Conservation (phyloP, 2,888 invertebrate species). For the Caenorhabditis japonica region DNA sequence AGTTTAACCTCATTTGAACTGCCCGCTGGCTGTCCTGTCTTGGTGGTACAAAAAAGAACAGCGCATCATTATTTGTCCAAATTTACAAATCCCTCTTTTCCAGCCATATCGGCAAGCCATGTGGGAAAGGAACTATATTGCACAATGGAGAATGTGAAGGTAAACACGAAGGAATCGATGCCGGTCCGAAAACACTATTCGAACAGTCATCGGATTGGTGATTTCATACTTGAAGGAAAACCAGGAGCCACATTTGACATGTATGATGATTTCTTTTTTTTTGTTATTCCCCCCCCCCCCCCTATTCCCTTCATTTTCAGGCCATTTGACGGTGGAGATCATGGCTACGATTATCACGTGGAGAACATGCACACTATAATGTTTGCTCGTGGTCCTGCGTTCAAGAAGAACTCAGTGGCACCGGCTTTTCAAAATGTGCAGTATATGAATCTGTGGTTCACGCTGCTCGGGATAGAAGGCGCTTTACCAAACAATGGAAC, state of each 20-base stretch:
- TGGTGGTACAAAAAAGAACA: too few species aligned
- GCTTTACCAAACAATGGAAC: slow-evolving; percentile 70
- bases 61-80: too few species aligned
- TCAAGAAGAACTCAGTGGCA: slow-evolving; percentile 56
- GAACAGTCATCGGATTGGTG: slow-evolving; percentile 65
- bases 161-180: slow-evolving; percentile 60
- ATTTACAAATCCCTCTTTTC: neutral
- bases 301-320: slow-evolving; percentile 6
- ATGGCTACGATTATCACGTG: slow-evolving; percentile 71
- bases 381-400: slow-evolving; percentile 73
- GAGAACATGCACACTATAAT: slow-evolving; percentile 71
- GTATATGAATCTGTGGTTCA: slow-evolving; percentile 66
- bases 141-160: slow-evolving; percentile 57
- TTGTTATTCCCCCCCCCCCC: too few species aligned
- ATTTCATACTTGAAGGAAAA: slow-evolving; percentile 68
- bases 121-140: slow-evolving; percentile 64
- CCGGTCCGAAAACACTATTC: slow-evolving; percentile 69
- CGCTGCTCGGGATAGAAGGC: slow-evolving; percentile 42
- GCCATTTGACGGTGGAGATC: slow-evolving; percentile 61
- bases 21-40: too few species aligned
- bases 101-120: slow-evolving; percentile 52
- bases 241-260: slow-evolving; percentile 66
- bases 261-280: slow-evolving; percentile 11
- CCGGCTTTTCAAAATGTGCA: slow-evolving; percentile 73
- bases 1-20: too few species aligned